Evolutionary conservation across 2,113 vertebrate species (phyloP).

Genomic region (Urocitellus parryii): DNA sequence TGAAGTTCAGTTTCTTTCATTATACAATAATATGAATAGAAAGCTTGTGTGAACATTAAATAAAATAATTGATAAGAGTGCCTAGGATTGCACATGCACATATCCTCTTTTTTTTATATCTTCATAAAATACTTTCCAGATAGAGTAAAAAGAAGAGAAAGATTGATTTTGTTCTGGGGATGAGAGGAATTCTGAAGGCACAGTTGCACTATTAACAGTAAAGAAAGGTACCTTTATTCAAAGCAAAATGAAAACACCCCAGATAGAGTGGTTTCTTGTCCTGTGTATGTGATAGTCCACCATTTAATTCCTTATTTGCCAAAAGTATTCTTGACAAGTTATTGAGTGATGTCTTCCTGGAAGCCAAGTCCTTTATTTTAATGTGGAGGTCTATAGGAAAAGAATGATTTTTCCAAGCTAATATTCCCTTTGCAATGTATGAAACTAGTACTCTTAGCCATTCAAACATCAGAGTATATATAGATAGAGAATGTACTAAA

Average conservation of each 20-base stretch:
- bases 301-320: background rate
- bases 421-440: background rate
- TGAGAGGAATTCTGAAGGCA: background rate
- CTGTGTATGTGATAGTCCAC: background rate
- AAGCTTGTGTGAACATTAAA: background rate
- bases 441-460: background rate
- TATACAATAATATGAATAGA: background rate
- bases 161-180: background rate
- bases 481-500: background rate
- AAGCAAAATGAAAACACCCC: background rate
- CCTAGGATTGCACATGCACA: background rate
- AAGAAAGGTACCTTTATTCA: background rate
- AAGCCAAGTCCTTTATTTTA: background rate
- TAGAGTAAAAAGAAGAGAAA: background rate
- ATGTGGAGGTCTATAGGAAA: background rate
- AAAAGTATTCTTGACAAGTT: background rate
- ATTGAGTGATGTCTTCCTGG: background rate
- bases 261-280: background rate
- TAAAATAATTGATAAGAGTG: background rate
- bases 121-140: conserved; percentile 21
- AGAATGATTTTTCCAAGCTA: background rate
- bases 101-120: background rate
- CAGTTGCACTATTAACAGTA: background rate
- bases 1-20: conserved; percentile 33
- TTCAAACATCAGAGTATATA: background rate